phyloP scores from a whole-genome alignment of 2,797 vertebrate species.

The Rousettus madagascariensis region DNA sequence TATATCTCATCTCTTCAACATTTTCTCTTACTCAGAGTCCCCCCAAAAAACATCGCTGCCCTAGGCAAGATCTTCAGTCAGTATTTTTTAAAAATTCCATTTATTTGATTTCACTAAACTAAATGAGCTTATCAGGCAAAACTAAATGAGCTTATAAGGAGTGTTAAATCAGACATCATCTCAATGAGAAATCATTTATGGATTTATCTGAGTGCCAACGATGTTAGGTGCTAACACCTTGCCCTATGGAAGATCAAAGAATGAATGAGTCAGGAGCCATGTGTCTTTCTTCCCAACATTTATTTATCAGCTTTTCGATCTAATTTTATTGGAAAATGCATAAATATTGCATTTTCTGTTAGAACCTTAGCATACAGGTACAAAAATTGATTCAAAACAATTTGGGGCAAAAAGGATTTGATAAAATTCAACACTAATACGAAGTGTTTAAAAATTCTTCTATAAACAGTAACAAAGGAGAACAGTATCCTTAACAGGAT shows the following conservation, averaged over 20 bases:
- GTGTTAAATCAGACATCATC: neutral
- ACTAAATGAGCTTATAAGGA: neutral
- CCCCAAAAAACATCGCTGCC: neutral
- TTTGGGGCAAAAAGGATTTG: neutral
- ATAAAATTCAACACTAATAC: neutral
- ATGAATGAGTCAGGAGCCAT: neutral
- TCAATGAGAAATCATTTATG: neutral
- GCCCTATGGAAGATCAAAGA: neutral
- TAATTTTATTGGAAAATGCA: constrained; percentile 41
- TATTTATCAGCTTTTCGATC: neutral
- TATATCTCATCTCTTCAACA: neutral
- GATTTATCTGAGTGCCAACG: neutral
- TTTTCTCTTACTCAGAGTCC: neutral
- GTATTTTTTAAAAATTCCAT: neutral
- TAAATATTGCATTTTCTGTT: constrained; percentile 22
- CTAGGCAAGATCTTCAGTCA: neutral
- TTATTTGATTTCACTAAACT: constrained; percentile 36
- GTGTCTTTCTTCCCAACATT: neutral
- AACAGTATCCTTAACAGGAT: neutral
- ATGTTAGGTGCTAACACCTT: neutral
- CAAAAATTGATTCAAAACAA: constrained; percentile 10
- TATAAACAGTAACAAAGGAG: neutral
- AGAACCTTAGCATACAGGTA: neutral
- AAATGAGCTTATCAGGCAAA: neutral
- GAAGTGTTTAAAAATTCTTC: constrained; percentile 16